phyloP scores from a whole-genome alignment of 35 echinoderm and acorn worm genomes.

The Eucidaris tribuloides region DNA sequence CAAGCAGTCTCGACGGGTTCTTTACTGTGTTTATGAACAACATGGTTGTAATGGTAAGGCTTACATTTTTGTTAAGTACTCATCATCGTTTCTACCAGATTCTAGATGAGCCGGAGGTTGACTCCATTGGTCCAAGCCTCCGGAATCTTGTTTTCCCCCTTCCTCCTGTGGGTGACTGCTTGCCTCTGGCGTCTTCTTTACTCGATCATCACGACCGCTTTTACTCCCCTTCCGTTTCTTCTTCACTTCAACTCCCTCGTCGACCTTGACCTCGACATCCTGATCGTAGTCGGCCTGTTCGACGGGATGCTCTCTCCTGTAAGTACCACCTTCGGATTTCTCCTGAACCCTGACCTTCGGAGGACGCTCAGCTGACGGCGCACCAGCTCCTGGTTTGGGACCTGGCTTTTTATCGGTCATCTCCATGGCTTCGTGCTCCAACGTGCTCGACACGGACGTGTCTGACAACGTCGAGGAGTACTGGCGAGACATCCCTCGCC shows the following conservation, averaged over 20 bases:
- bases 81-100: not conserved
- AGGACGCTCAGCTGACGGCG: no score
- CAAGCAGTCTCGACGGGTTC: no score
- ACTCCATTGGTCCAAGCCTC: slow-evolving; percentile 3
- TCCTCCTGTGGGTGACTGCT: no score
- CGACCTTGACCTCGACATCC: not conserved
- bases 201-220: slow-evolving; percentile 14
- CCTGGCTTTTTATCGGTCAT: not conserved
- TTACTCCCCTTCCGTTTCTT: not conserved
- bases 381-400: not conserved
- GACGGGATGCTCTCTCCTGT: not conserved
- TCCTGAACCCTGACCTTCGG: slow-evolving; percentile 2
- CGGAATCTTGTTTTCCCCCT: no score
- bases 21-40: no score
- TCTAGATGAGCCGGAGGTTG: not conserved
- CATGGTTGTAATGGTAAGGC: no score
- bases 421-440: slow-evolving; percentile 10
- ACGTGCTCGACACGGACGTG: not conserved
- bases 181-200: not conserved
- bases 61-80: slow-evolving; percentile 19
- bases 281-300: not conserved
- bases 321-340: not conserved
- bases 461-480: not conserved
- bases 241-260: not conserved
- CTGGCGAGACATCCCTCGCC: slow-evolving; percentile 17